These are phyloP conservation scores for Eulemur coronatus DNA, from an alignment of 2,797 vertebrate genomes.

Conservation along the genomic window DNA sequence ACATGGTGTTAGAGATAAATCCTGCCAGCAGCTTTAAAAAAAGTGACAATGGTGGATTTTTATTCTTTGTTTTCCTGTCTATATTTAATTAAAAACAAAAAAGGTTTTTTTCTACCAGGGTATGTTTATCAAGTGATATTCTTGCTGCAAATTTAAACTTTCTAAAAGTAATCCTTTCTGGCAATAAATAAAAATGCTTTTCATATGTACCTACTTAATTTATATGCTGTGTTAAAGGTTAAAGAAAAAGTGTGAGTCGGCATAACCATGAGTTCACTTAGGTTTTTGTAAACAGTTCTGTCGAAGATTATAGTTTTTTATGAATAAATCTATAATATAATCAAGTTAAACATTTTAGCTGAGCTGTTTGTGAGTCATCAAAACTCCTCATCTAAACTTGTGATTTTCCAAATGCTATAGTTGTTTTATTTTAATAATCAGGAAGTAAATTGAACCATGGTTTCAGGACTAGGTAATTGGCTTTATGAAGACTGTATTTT, in stretches of 20 bases:
- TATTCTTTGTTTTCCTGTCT: conserved; percentile 1
- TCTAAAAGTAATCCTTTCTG: not conserved
- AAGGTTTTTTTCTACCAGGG: not conserved
- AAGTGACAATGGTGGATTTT: not conserved
- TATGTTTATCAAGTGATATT: not conserved
- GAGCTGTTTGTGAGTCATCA: not conserved
- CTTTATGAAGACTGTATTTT: conserved; percentile 37
- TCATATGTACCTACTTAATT: not conserved
- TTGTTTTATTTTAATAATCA: conserved; percentile 1
- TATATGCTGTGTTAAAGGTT: not conserved
- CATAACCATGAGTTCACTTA: not conserved
- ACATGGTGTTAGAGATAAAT: conserved; percentile 13
- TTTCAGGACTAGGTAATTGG: conserved; percentile 39
- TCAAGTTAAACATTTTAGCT: not conserved
- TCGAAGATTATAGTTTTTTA: not conserved
- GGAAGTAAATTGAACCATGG: not conserved
- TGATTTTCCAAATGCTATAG: not conserved
- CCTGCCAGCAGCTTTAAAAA: not conserved
- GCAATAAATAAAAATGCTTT: not conserved
- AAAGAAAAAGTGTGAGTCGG: not conserved
- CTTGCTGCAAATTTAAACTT: not conserved
- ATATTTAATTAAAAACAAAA: conserved; percentile 47
- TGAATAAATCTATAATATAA: not conserved
- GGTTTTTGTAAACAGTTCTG: not conserved
- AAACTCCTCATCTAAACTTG: not conserved